Evolutionary conservation across 2,888 invertebrate genomes (phyloP).

Genomic region (Pachycephus smyrnensis): DNA sequence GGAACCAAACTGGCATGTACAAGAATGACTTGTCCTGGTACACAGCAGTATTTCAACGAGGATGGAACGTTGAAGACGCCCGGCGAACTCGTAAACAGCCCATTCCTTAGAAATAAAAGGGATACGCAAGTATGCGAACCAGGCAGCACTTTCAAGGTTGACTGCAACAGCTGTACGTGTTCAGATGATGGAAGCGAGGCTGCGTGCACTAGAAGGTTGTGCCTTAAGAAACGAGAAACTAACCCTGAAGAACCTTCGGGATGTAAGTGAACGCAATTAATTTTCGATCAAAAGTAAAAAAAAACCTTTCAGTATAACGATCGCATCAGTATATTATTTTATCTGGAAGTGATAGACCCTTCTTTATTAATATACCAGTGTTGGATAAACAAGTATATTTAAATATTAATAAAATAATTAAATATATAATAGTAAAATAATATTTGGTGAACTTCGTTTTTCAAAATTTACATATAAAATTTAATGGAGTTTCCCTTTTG

Average conservation of each 20-base stretch:
- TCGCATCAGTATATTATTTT: too few relatives aligned
- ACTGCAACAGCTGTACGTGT: constrained; percentile 70
- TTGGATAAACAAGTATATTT: not conserved
- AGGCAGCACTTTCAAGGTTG: constrained; percentile 67
- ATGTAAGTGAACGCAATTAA: not conserved
- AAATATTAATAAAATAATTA: not conserved
- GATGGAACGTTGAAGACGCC: constrained; percentile 29
- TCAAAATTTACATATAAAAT: not conserved
- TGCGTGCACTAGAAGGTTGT: constrained; percentile 69
- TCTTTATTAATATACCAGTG: not conserved
- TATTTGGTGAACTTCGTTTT: not conserved
- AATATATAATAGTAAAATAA: not conserved
- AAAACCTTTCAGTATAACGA: constrained; percentile 42
- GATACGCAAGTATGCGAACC: constrained; percentile 63
- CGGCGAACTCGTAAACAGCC: not conserved
- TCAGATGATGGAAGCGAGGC: constrained; percentile 66
- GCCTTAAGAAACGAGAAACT: constrained; percentile 34
- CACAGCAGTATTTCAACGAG: constrained; percentile 25
- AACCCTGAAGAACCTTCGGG: not conserved
- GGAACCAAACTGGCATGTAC: constrained; percentile 51
- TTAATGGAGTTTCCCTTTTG: not conserved
- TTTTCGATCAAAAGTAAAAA: not conserved
- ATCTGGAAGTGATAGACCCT: too few relatives aligned
- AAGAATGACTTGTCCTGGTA: constrained; percentile 32
- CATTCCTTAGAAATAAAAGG: constrained; percentile 24